Evolutionary conservation across 2,888 invertebrate genomes (phyloP), one percentile per base, ranked within the genome.

Genomic region (Drosophila quinaria): DNA sequence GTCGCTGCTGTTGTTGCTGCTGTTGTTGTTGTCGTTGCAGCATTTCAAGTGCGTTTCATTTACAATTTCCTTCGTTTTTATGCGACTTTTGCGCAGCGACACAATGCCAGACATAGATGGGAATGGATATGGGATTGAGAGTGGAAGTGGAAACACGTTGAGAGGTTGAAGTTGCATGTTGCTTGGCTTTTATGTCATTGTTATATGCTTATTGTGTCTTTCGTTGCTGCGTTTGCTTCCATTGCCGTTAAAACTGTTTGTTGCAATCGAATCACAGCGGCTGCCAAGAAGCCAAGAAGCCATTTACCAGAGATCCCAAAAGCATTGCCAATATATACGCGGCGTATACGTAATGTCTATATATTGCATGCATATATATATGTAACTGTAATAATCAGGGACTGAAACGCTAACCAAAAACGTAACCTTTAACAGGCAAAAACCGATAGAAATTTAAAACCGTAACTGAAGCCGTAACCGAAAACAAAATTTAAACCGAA

Each of bases 41-140:
- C 79, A 80, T 82, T 87, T 87, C 78, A 89, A 89, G 84, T 89
- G 87, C 88, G 78, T 89, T 87, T 89, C 86, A 89, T 87, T 85
- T 85, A 81, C 83, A 83, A 83, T 87, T 89, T 89, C 84, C 88
- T 82, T 77, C 62, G 74, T 75, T 84, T 82, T 87, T 81, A 87
- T 87, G 80, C 79, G 85, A 72, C 84, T 80, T 74, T 78, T 84
- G 88, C 79, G 37, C 37, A 37, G n/a, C 37, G 80, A 65, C 71
- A 74, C 71, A 60, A 29, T 31, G 59, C 25, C 17, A 29, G 50
- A n/a, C 58, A 50, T 11, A 13, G 52, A 35, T 17, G 9, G 13
- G 15, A 15, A 2, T 6, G 42, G 42, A 19, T 3, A 0, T 25
- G 29, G 8, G 29, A 8, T 29, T 29, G 29, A 5, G 29, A 29